Evolutionary conservation across 2,888 invertebrate species (phyloP), one percentile per base, ranked within the genome.

Genomic region (Drosophila atroscutellata): DNA sequence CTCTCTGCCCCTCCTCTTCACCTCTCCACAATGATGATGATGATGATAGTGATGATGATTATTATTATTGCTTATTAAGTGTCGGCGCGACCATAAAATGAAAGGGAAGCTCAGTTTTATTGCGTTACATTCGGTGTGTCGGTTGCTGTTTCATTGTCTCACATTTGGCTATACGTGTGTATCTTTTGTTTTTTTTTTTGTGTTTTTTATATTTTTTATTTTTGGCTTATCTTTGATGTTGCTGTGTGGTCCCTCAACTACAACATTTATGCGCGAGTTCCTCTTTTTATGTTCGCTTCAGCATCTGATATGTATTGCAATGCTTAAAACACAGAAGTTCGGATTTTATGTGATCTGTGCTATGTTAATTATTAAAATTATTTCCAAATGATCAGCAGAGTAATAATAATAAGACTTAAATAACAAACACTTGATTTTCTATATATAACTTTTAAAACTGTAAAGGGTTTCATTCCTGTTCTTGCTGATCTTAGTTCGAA

Each of bases 1-100:
- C 28, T 9, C n/a, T 24, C n/a, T 2, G 28, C 34, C n/a, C 2
- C 54, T 11, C 34, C n/a, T 2, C 36, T 11, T 3, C 28, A 1
- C 39, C 59, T 15, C 11, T n/a, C 37, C 59, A 20, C 59, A 62
- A 47, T 63, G 59, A 20, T 26, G 52, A 42, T 51, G 70, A 59
- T 51, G 72, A 59, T 30, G 80, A n/a, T 26, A 59, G 18, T 15
- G 55, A 47, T 47, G 72, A 59, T 63, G 66, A 58, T 76, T 72
- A 72, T 81, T 81, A 80, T 89, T 86, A 85, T 87, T 81, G 90
- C 89, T 88, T 90, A 90, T 86, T 83, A 90, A 90, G 91, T 91
- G 91, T 89, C 90, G 90, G 91, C 81, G 77, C 72, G 77, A 78
- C 74, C 80, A 83, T 90, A 79, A 91, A 91, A 91, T 90, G 82